These are phyloP conservation scores for Threskiornis aethiopicus DNA, from an alignment of 2,797 vertebrate species.

Conservation along the genomic window DNA sequence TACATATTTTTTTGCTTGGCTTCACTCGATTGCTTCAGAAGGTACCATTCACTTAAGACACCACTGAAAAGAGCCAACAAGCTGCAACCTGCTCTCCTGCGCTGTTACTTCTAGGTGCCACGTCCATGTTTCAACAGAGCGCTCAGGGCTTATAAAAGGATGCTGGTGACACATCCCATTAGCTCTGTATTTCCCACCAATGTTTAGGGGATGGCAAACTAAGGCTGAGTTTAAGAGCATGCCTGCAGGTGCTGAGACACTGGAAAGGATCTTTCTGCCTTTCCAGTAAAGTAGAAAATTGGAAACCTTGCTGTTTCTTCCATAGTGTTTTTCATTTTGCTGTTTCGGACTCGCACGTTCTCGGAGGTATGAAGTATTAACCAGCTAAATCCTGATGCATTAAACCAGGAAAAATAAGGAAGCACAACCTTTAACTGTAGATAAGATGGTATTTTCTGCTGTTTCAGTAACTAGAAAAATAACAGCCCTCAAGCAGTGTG, in stretches of 20 bases:
- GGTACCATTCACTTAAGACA: background rate
- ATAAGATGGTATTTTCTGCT: background rate
- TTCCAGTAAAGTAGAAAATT: background rate
- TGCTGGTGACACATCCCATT: background rate
- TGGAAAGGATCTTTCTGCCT: background rate
- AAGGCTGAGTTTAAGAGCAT: background rate
- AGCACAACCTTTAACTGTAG: background rate
- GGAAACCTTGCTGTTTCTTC: background rate
- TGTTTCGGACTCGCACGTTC: background rate
- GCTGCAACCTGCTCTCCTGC: conserved; percentile 19
- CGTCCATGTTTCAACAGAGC: background rate
- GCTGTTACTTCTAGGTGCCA: background rate
- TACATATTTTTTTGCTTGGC: accelerated
- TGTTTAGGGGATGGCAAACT: background rate
- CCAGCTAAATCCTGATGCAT: background rate
- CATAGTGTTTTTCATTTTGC: background rate
- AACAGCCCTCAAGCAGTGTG: background rate
- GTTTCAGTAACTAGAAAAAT: background rate
- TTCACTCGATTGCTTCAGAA: background rate
- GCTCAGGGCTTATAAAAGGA: background rate
- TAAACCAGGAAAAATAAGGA: background rate
- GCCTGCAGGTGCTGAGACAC: background rate
- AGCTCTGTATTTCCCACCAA: background rate
- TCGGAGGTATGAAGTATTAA: background rate
- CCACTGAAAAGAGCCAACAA: background rate